These are phyloP conservation scores for Drosophila elegans DNA, from an alignment of 1,140 invertebrate species.

Conservation along the genomic window DNA sequence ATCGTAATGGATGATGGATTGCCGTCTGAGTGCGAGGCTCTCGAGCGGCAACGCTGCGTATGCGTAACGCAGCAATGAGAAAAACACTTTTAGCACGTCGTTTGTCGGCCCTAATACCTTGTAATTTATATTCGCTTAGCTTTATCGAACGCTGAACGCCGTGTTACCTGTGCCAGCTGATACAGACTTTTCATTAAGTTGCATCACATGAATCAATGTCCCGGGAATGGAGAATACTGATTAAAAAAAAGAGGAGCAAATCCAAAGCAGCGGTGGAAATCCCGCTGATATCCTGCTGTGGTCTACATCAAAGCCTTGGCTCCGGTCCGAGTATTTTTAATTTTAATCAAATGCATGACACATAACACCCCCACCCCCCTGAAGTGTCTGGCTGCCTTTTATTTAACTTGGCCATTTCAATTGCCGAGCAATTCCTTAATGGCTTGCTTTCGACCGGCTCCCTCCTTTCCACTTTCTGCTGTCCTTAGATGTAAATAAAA, in stretches of 20 bases:
- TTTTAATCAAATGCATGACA: constrained; percentile 76
- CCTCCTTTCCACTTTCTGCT: background rate
- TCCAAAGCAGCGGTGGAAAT: constrained; percentile 19
- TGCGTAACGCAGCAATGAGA: constrained; percentile 24
- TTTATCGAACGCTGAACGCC: constrained; percentile 64
- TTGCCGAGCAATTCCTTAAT: constrained; percentile 81
- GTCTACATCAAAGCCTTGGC: constrained; percentile 66
- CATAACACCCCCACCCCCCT: constrained; percentile 3
- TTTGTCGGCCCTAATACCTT: constrained; percentile 65
- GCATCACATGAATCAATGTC: constrained; percentile 47
- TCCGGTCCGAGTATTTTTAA: constrained; percentile 52
- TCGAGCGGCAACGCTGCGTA: constrained; percentile 25
- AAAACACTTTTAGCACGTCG: constrained; percentile 53
- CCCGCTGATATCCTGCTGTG: constrained; percentile 28
- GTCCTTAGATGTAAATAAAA: constrained; percentile 72
- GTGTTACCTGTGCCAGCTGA: constrained; percentile 32
- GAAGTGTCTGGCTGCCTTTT: constrained; percentile 27
- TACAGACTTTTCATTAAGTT: constrained; percentile 40
- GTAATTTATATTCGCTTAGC: constrained; percentile 82
- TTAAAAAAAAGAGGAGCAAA: background rate
- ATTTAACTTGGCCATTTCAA: constrained; percentile 71
- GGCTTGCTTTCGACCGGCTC: constrained; percentile 41
- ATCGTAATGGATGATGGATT: constrained; percentile 85
- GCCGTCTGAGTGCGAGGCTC: constrained; percentile 39
- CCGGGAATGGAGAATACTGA: constrained; percentile 4